These are phyloP conservation scores for Erebia palarica DNA, from an alignment of 2,888 invertebrate species.

Conservation along the genomic window DNA sequence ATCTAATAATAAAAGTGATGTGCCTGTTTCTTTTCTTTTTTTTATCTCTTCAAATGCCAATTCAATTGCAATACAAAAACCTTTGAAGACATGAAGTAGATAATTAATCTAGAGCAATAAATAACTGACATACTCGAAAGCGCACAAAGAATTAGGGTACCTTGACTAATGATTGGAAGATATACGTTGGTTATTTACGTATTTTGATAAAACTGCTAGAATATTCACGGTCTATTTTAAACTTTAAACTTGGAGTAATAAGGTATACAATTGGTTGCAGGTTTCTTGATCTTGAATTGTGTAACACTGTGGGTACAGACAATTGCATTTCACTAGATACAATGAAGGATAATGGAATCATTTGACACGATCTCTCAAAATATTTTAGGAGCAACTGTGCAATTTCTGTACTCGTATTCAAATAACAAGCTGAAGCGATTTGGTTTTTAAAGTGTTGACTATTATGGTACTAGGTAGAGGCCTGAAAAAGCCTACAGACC, in stretches of 20 bases:
- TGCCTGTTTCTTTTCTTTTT: not conserved
- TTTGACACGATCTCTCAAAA: constrained; percentile 73
- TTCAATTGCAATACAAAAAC: constrained; percentile 28
- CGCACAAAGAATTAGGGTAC: constrained; percentile 56
- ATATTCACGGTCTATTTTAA: not conserved
- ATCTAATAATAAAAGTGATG: too few relatives aligned
- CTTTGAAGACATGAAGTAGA: constrained; percentile 17
- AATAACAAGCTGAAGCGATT: constrained; percentile 46
- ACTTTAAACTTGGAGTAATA: constrained; percentile 2
- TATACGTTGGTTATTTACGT: constrained; percentile 56
- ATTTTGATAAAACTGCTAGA: constrained; percentile 31
- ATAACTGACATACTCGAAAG: constrained; percentile 49
- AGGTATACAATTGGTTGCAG: constrained; percentile 18
- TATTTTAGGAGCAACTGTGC: constrained; percentile 62
- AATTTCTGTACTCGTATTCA: constrained; percentile 45
- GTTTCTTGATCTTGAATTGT: constrained; percentile 31
- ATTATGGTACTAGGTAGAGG: too few relatives aligned
- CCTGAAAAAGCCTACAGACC: too few relatives aligned
- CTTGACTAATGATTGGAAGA: constrained; percentile 66
- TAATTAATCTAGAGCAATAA: constrained; percentile 48
- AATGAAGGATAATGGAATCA: constrained; percentile 67
- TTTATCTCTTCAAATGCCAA: not conserved
- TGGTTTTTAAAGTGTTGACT: too few relatives aligned
- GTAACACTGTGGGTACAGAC: constrained; percentile 42
- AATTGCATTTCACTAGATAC: constrained; percentile 51